Conservation (phyloP, 2,888 invertebrate species). For the Eurois occulta region DNA sequence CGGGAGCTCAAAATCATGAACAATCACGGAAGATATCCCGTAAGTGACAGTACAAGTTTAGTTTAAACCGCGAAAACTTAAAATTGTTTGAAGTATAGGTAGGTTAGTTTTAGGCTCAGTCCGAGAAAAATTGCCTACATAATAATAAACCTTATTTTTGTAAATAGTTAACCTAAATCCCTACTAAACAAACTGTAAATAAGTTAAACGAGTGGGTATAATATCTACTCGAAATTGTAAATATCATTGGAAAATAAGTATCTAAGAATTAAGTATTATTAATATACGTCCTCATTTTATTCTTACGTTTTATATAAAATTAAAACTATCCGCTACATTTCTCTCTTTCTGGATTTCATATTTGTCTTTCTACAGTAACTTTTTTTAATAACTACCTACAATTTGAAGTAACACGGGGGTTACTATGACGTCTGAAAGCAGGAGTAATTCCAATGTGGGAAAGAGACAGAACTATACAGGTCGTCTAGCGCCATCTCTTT, state of each 20-base stretch:
- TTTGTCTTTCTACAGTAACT: neutral
- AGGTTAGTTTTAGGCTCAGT: neutral
- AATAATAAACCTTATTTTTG: constrained; percentile 26
- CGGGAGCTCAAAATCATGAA: no score
- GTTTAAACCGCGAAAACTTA: no score
- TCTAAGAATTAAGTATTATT: constrained; percentile 46
- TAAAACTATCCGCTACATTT: neutral
- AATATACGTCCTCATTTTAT: constrained; percentile 22
- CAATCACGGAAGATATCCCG: no score
- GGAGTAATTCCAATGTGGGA: no score
- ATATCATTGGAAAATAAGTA: constrained; percentile 26
- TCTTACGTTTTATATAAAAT: constrained; percentile 11
- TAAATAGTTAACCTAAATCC: constrained; percentile 29
- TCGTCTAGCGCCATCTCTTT: no score
- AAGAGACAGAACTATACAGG: no score
- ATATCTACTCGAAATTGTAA: constrained; percentile 49
- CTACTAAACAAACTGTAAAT: constrained; percentile 36
- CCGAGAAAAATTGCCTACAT: constrained; percentile 29
- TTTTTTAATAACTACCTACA: constrained; percentile 5
- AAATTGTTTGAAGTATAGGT: no score
- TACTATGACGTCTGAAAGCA: no score
- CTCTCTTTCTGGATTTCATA: constrained; percentile 36
- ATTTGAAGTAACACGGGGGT: neutral
- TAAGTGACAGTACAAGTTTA: no score
- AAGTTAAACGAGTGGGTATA: constrained; percentile 20